These are phyloP conservation scores for Conus ventricosus DNA, from an alignment of 1,140 invertebrate genomes.

Conservation along the genomic window DNA sequence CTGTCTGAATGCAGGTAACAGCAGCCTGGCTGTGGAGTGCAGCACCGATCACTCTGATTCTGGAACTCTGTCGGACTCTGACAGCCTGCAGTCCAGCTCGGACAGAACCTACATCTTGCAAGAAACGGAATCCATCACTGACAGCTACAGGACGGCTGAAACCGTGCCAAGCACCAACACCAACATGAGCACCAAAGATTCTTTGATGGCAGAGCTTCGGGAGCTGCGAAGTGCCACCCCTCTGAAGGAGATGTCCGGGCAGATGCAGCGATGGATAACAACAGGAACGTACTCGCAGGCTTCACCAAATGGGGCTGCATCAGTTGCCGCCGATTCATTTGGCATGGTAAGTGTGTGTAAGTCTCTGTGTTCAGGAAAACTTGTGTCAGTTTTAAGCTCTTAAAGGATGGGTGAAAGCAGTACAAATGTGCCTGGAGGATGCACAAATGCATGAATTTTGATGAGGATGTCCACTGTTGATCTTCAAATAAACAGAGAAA, in stretches of 20 bases:
- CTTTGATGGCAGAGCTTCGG: constrained; percentile 37
- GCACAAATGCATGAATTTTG: no score
- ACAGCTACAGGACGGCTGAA: constrained; percentile 38
- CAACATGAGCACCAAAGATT: neutral
- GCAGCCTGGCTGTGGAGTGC: neutral
- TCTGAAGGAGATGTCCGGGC: constrained; percentile 29
- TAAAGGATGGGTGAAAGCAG: no score
- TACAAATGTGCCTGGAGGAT: no score
- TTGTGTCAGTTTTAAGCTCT: no score
- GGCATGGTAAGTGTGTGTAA: no score
- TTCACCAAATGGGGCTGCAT: no score
- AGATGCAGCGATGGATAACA: constrained; percentile 18
- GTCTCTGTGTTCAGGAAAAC: no score
- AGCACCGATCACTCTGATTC: neutral
- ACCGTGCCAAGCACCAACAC: neutral
- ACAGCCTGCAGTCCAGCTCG: constrained; percentile 26
- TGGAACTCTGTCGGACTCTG: neutral
- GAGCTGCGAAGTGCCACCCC: constrained; percentile 41
- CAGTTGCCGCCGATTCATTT: no score
- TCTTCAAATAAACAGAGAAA: no score
- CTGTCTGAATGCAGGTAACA: neutral
- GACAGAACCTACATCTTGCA: constrained; percentile 49
- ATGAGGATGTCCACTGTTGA: no score
- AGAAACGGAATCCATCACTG: constrained; percentile 17
- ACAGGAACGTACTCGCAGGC: constrained; percentile 23